Percentiles rank a stretch among this genome's conserved stretches.
Evolutionary conservation across 2,888 invertebrate species (phyloP).

Genomic region (Dicyrtoma fusca): DNA sequence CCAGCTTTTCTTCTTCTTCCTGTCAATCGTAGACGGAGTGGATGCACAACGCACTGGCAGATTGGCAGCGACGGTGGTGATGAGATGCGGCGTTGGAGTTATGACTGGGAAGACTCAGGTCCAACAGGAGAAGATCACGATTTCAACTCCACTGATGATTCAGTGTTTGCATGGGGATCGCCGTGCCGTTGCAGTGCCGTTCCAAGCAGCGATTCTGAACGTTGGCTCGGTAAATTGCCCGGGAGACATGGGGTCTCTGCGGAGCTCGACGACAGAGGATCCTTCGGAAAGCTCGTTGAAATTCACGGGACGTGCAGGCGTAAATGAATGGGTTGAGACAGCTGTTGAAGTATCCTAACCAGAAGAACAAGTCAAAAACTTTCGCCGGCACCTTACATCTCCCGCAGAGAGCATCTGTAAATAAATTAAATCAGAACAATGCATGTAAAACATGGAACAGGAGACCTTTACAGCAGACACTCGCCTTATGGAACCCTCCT

Average conservation of each 20-base stretch:
- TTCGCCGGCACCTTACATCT: constrained; percentile 63
- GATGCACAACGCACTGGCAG: no score
- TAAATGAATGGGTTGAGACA: constrained; percentile 72
- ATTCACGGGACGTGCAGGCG: constrained; percentile 64
- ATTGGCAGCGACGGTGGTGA: no score
- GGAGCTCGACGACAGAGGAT: constrained; percentile 59
- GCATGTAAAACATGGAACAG: no score
- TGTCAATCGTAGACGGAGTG: no score
- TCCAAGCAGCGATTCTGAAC: constrained; percentile 49
- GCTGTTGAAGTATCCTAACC: constrained; percentile 73
- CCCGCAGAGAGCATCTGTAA: constrained; percentile 62
- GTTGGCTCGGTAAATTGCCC: constrained; percentile 53
- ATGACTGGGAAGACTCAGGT: no score
- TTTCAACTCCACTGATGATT: constrained; percentile 47
- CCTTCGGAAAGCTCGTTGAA: constrained; percentile 63
- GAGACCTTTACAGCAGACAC: no score
- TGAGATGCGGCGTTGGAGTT: no score
- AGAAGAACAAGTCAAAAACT: constrained; percentile 68
- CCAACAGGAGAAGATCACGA: no score
- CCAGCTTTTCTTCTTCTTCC: no score
- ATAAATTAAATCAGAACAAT: constrained; percentile 20
- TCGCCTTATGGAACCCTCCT: no score
- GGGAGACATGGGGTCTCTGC: constrained; percentile 54
- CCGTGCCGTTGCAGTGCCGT: constrained; percentile 33
- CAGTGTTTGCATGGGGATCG: constrained; percentile 47